Evolutionary conservation across 1,140 invertebrate genomes (phyloP).

Genomic region (Dinothrombium tinctorium): DNA sequence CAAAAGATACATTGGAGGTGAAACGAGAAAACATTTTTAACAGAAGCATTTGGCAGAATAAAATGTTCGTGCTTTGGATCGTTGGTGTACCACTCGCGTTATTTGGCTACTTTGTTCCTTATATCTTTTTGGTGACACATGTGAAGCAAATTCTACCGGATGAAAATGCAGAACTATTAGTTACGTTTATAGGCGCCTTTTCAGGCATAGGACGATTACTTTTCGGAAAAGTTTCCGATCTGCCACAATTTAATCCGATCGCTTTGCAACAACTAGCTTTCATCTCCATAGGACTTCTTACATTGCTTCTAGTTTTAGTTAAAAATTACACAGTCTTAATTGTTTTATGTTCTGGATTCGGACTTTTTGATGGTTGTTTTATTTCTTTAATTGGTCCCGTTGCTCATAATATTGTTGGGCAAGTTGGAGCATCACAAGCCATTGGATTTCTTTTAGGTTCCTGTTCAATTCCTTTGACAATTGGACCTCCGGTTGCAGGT

Average conservation of each 20-base stretch:
- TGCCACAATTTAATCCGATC: constrained; percentile 48
- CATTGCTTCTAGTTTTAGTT: constrained; percentile 44
- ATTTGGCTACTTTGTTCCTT: constrained; percentile 80
- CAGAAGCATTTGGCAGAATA: constrained; percentile 53
- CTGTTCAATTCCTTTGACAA: constrained; percentile 31
- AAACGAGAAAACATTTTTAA: constrained; percentile 31
- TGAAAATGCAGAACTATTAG: constrained; percentile 40
- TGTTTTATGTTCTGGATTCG: constrained; percentile 46
- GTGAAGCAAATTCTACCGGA: constrained; percentile 35
- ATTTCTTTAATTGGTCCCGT: constrained; percentile 73
- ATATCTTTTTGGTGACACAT: constrained; percentile 64
- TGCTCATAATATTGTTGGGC: constrained; percentile 69
- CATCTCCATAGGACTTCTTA: constrained; percentile 49
- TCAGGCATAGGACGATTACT: constrained; percentile 59
- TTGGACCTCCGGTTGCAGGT: constrained; percentile 65
- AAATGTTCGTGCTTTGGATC: constrained; percentile 62
- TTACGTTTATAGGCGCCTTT: constrained; percentile 60
- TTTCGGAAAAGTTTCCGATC: constrained; percentile 62
- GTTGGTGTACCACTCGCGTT: constrained; percentile 53
- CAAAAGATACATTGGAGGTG: too few relatives aligned
- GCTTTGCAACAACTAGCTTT: constrained; percentile 64
- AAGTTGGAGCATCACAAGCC: constrained; percentile 37
- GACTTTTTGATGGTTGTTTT: constrained; percentile 75
- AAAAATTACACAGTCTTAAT: constrained; percentile 38
- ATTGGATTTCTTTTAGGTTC: constrained; percentile 1